Conservation (phyloP, 2,113 vertebrate species). For the Corythoichthys haematopterus region DNA sequence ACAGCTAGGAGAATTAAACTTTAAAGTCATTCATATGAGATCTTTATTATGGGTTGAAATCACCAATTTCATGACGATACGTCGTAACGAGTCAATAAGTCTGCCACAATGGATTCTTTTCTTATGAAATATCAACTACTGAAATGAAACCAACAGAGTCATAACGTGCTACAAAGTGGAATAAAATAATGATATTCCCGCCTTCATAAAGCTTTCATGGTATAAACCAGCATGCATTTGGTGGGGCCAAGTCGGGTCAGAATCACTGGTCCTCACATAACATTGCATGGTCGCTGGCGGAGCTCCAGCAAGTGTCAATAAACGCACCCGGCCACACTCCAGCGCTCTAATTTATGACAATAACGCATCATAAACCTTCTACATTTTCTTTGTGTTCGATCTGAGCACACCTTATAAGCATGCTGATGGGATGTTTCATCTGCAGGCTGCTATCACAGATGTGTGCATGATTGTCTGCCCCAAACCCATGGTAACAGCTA, state of each 20-base stretch:
- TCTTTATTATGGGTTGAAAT: too few species aligned
- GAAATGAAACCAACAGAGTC: too few species aligned
- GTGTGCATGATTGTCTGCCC: slow-evolving; percentile 86
- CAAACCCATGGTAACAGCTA: slow-evolving; percentile 77
- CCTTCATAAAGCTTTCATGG: too few species aligned
- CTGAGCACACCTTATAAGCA: slow-evolving; percentile 1
- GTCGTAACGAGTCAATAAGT: too few species aligned
- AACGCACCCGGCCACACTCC: background rate
- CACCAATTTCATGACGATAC: too few species aligned
- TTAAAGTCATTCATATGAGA: too few species aligned
- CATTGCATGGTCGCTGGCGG: background rate
- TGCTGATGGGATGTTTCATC: slow-evolving; percentile 98
- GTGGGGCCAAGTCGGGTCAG: slow-evolving; percentile 1
- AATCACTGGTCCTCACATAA: background rate
- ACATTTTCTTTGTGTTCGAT: slow-evolving; percentile 4
- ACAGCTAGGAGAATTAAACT: too few species aligned
- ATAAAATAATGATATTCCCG: too few species aligned
- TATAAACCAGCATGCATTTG: background rate
- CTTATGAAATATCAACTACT: too few species aligned
- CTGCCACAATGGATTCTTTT: too few species aligned
- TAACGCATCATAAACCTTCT: background rate
- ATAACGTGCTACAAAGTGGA: too few species aligned
- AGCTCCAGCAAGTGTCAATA: background rate
- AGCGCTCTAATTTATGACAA: slow-evolving; percentile 4
- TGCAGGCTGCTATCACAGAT: slow-evolving; percentile 91